Evolutionary conservation across 2,797 vertebrate species (phyloP), one percentile per base, ranked within the genome.

Genomic region (Antrozous pallidus): DNA sequence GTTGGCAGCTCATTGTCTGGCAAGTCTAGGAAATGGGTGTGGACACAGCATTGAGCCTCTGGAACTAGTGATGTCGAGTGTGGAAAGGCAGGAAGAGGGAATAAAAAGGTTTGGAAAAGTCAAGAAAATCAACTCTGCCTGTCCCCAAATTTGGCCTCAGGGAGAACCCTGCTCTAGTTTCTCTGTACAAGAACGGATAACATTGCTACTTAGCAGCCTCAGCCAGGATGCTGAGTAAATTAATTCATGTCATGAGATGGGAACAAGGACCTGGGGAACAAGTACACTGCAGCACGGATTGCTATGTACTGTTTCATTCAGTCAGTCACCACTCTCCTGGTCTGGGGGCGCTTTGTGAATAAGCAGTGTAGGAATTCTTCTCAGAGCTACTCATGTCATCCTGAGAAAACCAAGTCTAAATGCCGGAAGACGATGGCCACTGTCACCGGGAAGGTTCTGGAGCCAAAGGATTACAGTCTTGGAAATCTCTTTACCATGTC

Each of bases 351-450:
- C 79, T 78, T 90, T 79, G n/a, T 85, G 36, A 86, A 75, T 78
- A 93, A 91, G 73, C 12, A 28, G 26, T 70, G 10, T 47, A 51
- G 18, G 69, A 56, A 54, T 82, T 93, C 79, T 67, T 78, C 75
- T 90, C 75, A 75, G 80, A 90, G 91, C 31, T 77, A 45, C 63
- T 84, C 54, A n/a, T 63, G 80, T 38, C 28, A 78, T 31, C 38
- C 47, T 36, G n/a, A 85, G 77, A 73, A 91, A 88, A 93, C n/a
- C 73, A 93, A 67, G 82, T 40, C 54, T 84, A 54, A 91, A 88
- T 47, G 61, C 38, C 36, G 89, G 20, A n/a, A 58, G 33, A 85
- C 3, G 8, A 67, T 45, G 61, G 14, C 24, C 56, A 84, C 79
- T 42, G 28, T 1, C 13, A 81, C 16, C 3, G n/a, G 33, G n/a